phyloP scores from a whole-genome alignment of 1,140 invertebrate genomes.

The Heterodera schachtii region DNA sequence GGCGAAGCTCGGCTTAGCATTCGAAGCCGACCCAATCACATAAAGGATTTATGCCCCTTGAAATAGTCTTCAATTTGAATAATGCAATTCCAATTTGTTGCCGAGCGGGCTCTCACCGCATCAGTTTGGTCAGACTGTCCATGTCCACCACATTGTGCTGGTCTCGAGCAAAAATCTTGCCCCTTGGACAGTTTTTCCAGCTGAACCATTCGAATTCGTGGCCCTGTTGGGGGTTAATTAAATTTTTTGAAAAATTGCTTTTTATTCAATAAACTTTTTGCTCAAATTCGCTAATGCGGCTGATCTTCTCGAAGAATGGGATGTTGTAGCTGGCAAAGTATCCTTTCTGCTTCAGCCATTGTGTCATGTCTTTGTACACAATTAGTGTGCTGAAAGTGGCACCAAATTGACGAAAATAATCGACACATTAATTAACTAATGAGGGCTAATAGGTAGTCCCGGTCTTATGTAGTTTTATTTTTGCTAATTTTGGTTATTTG shows the following conservation, averaged over 20 bases:
- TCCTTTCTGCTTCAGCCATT: conserved; percentile 72
- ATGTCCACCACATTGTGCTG: conserved; percentile 71
- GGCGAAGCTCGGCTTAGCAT: no score
- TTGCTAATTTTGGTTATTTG: no score
- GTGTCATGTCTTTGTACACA: conserved; percentile 73
- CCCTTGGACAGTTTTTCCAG: conserved; percentile 73
- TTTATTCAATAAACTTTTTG: conserved; percentile 37
- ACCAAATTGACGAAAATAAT: conserved; percentile 1
- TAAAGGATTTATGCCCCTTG: not conserved
- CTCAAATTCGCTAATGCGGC: conserved; percentile 70
- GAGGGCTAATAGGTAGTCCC: no score
- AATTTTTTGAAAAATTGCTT: not conserved
- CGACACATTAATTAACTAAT: no score
- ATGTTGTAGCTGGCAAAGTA: conserved; percentile 82
- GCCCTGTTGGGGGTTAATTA: conserved; percentile 11
- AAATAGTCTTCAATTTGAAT: not conserved
- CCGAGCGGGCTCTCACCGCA: conserved; percentile 68
- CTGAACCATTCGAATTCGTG: conserved; percentile 72
- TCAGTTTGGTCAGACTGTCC: conserved; percentile 71
- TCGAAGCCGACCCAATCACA: no score
- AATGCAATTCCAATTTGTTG: no score
- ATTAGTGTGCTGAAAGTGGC: conserved; percentile 7
- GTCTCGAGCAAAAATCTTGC: conserved; percentile 73
- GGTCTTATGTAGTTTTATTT: no score
- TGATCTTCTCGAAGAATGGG: conserved; percentile 76